phyloP scores from a whole-genome alignment of 2,113 vertebrate genomes.

The Ellobius talpinus region DNA sequence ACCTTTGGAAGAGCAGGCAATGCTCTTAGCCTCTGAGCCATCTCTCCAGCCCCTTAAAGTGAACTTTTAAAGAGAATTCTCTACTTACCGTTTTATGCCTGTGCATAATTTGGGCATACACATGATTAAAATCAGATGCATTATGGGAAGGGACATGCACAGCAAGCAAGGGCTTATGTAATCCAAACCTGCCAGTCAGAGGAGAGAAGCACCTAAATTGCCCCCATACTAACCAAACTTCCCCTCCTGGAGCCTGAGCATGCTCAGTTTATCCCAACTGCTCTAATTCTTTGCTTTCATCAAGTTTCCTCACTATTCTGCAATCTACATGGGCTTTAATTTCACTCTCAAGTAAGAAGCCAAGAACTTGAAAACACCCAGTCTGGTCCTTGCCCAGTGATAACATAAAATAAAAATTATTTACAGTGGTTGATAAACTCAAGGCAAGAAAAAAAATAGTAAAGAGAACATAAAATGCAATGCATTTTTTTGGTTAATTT shows the following conservation, averaged over 20 bases:
- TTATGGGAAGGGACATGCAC: neutral
- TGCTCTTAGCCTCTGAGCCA: no score
- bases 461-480: conserved; percentile 18
- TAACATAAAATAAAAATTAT: neutral
- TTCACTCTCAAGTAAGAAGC: neutral
- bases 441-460: conserved; percentile 4
- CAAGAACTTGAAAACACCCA: neutral
- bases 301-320: neutral
- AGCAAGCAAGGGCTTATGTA: neutral
- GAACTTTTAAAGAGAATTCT: neutral
- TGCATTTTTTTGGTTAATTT: neutral
- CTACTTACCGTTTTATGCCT: neutral
- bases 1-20: no score
- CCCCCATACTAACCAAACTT: neutral
- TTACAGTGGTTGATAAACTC: conserved; percentile 21
- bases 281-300: neutral
- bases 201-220: neutral
- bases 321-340: neutral
- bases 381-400: neutral
- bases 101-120: neutral
- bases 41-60: no score
- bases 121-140: neutral
- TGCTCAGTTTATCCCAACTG: neutral
- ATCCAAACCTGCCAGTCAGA: no score
- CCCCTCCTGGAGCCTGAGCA: neutral